A percentile compares a stretch with the other conserved stretches of the same genome.
Conservation (phyloP, 2,797 vertebrate species). For the Pipistrellus kuhlii region DNA sequence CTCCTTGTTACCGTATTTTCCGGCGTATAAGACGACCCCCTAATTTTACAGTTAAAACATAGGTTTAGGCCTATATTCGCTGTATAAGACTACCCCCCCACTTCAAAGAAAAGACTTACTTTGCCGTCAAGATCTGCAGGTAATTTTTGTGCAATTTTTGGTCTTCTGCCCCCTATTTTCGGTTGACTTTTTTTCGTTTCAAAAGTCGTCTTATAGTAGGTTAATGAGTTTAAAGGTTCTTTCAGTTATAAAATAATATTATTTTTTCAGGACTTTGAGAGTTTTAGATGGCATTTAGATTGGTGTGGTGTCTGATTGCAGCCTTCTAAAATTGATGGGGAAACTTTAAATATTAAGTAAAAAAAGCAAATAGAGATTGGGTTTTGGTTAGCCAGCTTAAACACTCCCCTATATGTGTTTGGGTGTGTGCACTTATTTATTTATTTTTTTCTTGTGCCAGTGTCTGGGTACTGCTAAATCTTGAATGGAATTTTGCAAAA, state of each 20-base stretch:
- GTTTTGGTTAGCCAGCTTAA: constrained; percentile 36
- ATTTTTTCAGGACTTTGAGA: constrained; percentile 10
- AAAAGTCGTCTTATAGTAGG: background rate
- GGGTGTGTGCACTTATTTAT: background rate
- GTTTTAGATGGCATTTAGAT: background rate
- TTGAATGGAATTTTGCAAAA: constrained; percentile 55
- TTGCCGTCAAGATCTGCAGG: no score
- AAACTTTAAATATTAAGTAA: constrained; percentile 25
- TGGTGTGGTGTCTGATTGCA: background rate
- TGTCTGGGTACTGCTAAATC: background rate
- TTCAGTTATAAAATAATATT: background rate
- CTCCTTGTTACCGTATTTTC: background rate
- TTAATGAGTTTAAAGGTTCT: background rate
- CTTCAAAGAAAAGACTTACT: no score
- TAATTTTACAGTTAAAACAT: no score
- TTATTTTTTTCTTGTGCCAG: background rate
- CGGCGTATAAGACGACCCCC: no score
- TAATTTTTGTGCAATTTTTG: no score
- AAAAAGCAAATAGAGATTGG: constrained; percentile 23
- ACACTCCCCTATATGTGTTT: background rate
- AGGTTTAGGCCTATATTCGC: no score
- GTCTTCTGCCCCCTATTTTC: no score
- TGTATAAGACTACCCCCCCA: no score
- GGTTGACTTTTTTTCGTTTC: no score
- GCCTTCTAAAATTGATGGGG: constrained; percentile 34